Evolutionary conservation across 1,140 invertebrate species (phyloP).

Genomic region (Aphaenogaster ashmeadi): DNA sequence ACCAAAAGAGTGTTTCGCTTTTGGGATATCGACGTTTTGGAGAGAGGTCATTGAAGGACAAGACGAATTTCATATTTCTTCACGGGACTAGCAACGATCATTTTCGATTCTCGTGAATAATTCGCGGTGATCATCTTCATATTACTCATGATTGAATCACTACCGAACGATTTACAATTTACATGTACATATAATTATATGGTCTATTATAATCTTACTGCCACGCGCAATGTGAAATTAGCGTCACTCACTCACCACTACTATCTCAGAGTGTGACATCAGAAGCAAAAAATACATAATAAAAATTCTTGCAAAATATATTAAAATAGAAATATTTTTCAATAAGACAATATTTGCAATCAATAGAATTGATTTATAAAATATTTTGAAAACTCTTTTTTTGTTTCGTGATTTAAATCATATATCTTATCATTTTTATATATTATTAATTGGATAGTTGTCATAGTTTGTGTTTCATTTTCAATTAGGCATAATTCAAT

Average conservation of each 20-base stretch:
- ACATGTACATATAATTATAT: not conserved
- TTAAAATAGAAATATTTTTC: no score
- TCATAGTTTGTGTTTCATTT: no score
- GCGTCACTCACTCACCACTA: not conserved
- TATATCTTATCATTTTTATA: no score
- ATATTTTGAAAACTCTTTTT: no score
- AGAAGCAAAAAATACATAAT: no score
- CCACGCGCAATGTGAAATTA: not conserved
- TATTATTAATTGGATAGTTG: no score
- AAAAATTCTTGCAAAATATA: no score
- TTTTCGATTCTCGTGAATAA: not conserved
- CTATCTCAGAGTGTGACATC: no score
- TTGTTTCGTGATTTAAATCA: no score
- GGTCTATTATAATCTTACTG: not conserved
- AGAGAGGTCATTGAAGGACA: not conserved
- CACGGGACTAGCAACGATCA: not conserved
- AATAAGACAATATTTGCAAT: no score
- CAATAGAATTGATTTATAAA: no score
- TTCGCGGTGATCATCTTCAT: not conserved
- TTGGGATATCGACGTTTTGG: not conserved
- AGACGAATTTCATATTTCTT: constrained; percentile 1
- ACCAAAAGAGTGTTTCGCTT: not conserved
- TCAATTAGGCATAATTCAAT: no score
- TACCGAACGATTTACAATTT: not conserved
- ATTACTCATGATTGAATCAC: not conserved